Conservation (phyloP, 2,888 invertebrate genomes). For the Pristionchus fissidentatus region DNA sequence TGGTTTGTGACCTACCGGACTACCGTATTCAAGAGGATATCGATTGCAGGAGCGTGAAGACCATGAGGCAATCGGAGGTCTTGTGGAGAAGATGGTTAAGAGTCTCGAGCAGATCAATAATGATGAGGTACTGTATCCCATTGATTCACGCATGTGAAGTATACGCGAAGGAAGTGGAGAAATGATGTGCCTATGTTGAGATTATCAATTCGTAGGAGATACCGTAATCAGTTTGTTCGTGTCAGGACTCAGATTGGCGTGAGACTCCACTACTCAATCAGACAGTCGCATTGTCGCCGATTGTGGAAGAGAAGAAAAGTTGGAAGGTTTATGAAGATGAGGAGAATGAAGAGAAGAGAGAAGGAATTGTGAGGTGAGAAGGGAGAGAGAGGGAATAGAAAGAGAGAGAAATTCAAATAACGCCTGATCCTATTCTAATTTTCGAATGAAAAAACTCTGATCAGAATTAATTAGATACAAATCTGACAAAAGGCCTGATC, state of each 20-base stretch:
- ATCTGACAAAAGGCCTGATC: no score
- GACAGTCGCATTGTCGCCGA: neutral
- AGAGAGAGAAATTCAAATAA: no score
- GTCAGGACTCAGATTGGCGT: neutral
- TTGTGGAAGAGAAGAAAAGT: neutral
- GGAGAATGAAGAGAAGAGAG: neutral
- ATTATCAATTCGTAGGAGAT: neutral
- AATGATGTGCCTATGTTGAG: no score
- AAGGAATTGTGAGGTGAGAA: neutral
- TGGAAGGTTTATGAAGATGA: constrained; percentile 1
- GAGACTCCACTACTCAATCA: neutral
- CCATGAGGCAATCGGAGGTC: neutral
- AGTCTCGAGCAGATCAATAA: neutral
- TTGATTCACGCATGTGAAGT: no score
- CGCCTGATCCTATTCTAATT: no score
- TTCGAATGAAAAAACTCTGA: no score
- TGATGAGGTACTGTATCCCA: no score
- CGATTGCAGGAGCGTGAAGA: neutral
- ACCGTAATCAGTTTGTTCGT: neutral
- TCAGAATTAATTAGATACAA: no score
- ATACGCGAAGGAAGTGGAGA: no score
- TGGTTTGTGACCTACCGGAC: neutral
- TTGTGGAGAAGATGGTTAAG: neutral
- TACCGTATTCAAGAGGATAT: neutral
- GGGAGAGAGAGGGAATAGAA: no score